Conservation (phyloP, 2,797 vertebrate genomes). For the Avahi laniger region DNA sequence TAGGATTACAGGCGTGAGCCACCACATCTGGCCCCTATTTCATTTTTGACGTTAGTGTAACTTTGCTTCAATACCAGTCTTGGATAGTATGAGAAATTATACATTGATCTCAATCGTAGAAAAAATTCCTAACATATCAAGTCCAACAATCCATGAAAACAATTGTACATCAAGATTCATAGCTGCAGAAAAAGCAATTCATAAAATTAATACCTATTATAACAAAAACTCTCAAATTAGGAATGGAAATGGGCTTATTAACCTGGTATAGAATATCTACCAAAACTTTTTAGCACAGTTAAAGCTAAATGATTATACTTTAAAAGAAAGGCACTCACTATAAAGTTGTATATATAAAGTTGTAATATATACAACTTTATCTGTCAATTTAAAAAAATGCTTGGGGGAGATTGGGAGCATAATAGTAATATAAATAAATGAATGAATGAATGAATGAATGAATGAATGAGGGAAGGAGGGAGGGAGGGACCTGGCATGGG, state of each 20-base stretch:
- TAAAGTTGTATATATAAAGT: not conserved
- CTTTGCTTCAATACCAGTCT: not conserved
- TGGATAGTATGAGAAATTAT: not conserved
- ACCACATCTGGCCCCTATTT: too few relatives aligned
- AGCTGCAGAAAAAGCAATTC: not conserved
- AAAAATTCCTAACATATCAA: not conserved
- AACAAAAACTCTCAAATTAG: not conserved
- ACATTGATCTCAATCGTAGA: not conserved
- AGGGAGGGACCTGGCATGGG: not conserved
- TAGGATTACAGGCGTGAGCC: too few relatives aligned
- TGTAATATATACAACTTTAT: not conserved
- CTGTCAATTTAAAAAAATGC: not conserved
- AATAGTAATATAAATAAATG: too few relatives aligned
- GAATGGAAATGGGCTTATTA: not conserved
- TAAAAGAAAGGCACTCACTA: not conserved
- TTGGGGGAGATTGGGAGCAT: not conserved
- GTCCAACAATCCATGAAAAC: not conserved
- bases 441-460: not conserved
- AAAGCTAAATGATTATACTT: constrained; percentile 3
- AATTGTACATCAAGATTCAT: not conserved
- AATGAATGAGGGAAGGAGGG: not conserved
- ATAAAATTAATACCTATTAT: constrained; percentile 7
- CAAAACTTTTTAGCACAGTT: not conserved
- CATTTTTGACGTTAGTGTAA: not conserved
- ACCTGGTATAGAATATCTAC: not conserved